Conservation (phyloP, 2,113 vertebrate genomes). For the Neodontobutis hainanensis region DNA sequence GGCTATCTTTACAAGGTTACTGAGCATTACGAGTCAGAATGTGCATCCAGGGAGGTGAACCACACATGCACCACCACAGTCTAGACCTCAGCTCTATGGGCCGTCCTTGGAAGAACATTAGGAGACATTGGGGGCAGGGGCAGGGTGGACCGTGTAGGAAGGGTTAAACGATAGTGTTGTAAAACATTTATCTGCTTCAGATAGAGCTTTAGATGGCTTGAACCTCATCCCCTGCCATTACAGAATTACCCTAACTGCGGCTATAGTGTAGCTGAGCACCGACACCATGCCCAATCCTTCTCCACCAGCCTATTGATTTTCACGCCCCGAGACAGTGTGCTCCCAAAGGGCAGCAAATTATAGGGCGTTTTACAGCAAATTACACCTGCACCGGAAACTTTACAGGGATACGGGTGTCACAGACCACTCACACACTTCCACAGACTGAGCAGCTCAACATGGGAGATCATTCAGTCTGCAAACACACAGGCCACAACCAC, state of each 20-base stretch:
- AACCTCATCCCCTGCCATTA: conserved; percentile 72
- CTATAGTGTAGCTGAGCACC: conserved; percentile 58
- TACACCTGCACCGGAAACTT: conserved; percentile 95
- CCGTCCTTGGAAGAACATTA: conserved; percentile 40
- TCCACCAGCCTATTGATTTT: conserved; percentile 77
- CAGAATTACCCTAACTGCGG: conserved; percentile 80
- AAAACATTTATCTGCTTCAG: conserved; percentile 79
- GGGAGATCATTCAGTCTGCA: conserved; percentile 29
- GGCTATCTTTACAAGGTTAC: conserved; percentile 75
- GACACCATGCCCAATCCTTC: conserved; percentile 65
- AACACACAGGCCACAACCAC: conserved; percentile 29
- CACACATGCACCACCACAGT: conserved; percentile 23
- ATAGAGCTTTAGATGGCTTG: conserved; percentile 71
- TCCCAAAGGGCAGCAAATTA: conserved; percentile 92
- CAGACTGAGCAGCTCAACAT: conserved; percentile 37
- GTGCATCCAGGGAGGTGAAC: conserved; percentile 56
- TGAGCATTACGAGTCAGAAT: conserved; percentile 70
- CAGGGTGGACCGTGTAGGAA: conserved; percentile 40
- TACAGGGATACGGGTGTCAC: conserved; percentile 84
- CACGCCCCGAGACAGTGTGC: conserved; percentile 69
- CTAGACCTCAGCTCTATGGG: conserved; percentile 41
- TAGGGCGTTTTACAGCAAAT: conserved; percentile 93
- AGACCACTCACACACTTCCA: conserved; percentile 41
- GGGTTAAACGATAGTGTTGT: conserved; percentile 77
- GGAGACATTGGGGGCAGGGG: conserved; percentile 37